Evolutionary conservation across 2,888 invertebrate genomes (phyloP).

Genomic region (Auanema freiburgensis): DNA sequence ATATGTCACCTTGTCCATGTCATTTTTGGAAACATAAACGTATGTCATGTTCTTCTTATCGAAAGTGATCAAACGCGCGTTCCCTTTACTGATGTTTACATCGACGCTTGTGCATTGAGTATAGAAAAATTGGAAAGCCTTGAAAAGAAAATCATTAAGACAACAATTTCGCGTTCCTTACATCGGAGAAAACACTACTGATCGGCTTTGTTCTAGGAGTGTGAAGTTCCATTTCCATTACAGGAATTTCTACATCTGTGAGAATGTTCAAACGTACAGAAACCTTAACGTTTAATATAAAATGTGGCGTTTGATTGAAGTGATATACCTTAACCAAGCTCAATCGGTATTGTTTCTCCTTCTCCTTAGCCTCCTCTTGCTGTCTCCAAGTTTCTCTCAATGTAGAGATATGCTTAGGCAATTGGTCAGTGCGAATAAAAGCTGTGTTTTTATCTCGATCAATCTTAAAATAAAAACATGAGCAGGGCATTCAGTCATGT

Average conservation of each 20-base stretch:
- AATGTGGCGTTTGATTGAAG: neutral
- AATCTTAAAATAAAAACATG: constrained; percentile 52
- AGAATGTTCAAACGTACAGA: constrained; percentile 13
- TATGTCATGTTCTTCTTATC: constrained; percentile 2
- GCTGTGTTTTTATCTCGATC: constrained; percentile 56
- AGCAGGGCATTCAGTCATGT: neutral
- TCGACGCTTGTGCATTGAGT: neutral
- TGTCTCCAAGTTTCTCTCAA: constrained; percentile 73
- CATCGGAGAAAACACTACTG: constrained; percentile 7
- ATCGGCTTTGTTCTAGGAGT: constrained; percentile 9
- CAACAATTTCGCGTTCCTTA: too few relatives aligned
- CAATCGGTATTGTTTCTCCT: constrained; percentile 23
- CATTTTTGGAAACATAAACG: constrained; percentile 10
- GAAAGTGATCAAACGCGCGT: neutral
- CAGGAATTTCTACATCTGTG: constrained; percentile 1
- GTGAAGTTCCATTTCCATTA: neutral
- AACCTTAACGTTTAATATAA: constrained; percentile 18
- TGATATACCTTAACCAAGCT: constrained; percentile 24
- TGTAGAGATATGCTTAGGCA: constrained; percentile 76
- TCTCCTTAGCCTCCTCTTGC: constrained; percentile 71
- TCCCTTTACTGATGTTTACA: neutral
- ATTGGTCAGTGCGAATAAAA: constrained; percentile 74
- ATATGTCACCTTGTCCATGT: constrained; percentile 8
- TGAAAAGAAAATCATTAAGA: neutral
- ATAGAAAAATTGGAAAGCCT: neutral